phyloP scores from a whole-genome alignment of 2,888 invertebrate genomes.

The Chrysotoxum bicinctum region DNA sequence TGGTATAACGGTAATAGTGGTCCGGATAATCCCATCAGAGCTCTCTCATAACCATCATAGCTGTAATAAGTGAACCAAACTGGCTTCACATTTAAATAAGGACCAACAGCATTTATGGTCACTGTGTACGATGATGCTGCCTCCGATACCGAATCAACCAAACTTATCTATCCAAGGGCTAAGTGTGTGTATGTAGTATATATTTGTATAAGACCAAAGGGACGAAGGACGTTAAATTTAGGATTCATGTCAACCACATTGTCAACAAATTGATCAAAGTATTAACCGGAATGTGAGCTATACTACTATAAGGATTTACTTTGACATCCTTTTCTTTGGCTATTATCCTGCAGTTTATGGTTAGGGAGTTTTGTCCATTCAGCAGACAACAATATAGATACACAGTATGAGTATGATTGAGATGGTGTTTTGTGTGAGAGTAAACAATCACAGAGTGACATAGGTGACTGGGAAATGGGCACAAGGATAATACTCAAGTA shows the following conservation, averaged over 20 bases:
- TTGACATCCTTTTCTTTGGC: constrained; percentile 53
- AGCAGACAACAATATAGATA: constrained; percentile 30
- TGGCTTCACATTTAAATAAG: constrained; percentile 59
- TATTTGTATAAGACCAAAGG: background rate
- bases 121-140: constrained; percentile 2
- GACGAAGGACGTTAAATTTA: constrained; percentile 45
- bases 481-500: constrained; percentile 38
- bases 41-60: constrained; percentile 57
- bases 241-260: constrained; percentile 69
- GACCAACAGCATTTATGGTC: constrained; percentile 33
- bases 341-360: constrained; percentile 48
- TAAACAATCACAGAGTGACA: constrained; percentile 28
- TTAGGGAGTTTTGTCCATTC: constrained; percentile 54
- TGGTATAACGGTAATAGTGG: constrained; percentile 8
- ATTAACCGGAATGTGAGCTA: constrained; percentile 64
- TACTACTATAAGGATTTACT: constrained; percentile 59
- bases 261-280: constrained; percentile 72
- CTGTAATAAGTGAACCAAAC: constrained; percentile 59
- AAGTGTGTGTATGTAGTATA: background rate
- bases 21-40: constrained; percentile 62
- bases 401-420: background rate
- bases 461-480: constrained; percentile 25
- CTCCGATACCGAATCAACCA: background rate
- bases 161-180: constrained; percentile 17
- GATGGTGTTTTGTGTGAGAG: constrained; percentile 6